Percentiles rank a stretch among this genome's conserved stretches.
phyloP scores from a whole-genome alignment of 2,888 invertebrate species.

The Drosophila hamatofila region DNA sequence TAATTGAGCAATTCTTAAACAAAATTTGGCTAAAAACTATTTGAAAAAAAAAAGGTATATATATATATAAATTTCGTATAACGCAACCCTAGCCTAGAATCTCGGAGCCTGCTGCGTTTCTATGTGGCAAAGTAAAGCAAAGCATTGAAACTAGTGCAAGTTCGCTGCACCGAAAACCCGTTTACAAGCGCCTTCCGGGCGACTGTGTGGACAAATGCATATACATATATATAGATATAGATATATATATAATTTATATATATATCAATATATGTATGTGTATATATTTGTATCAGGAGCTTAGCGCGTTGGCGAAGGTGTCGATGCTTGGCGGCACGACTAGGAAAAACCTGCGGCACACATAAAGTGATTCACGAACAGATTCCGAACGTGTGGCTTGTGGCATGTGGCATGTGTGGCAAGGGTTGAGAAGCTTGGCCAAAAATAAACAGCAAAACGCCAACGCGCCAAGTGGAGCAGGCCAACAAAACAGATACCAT shows the following conservation, averaged over 20 bases:
- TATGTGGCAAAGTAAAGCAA: conserved; percentile 8
- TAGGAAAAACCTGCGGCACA: conserved; percentile 51
- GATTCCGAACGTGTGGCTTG: conserved; percentile 45
- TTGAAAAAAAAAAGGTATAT: background rate
- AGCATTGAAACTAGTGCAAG: conserved; percentile 75
- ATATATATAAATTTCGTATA: background rate
- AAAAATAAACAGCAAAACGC: conserved; percentile 45
- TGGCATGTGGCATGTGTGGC: conserved; percentile 27
- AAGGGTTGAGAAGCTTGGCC: conserved; percentile 49
- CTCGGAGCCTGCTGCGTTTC: conserved; percentile 25
- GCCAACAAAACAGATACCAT: conserved; percentile 5
- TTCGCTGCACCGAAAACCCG: conserved; percentile 75
- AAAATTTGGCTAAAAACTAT: background rate
- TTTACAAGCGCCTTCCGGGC: conserved; percentile 74
- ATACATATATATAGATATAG: background rate
- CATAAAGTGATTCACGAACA: conserved; percentile 75
- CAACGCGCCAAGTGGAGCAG: conserved; percentile 51
- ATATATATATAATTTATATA: conserved; percentile 6
- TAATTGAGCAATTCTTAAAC: background rate
- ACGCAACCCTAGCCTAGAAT: conserved; percentile 63
- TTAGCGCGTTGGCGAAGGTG: conserved; percentile 40
- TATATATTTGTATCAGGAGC: conserved; percentile 16
- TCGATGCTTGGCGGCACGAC: conserved; percentile 49
- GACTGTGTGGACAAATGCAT: conserved; percentile 7
- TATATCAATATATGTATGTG: background rate